Conservation (phyloP, 2,888 invertebrate species). For the Oxycera nigricornis region DNA sequence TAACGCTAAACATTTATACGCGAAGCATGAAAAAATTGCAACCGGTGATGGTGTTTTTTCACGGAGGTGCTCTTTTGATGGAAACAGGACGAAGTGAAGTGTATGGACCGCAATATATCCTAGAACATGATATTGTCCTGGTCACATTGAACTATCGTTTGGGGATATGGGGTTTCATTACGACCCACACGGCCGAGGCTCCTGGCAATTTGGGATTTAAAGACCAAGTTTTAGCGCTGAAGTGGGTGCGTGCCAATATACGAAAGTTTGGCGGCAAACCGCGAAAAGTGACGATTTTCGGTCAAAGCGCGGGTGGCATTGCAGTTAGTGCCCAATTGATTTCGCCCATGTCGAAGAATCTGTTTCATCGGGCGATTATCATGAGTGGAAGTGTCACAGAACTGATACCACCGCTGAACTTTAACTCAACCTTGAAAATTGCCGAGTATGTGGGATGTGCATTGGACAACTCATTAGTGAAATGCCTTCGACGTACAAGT, state of each 20-base stretch:
- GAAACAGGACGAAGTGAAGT: not conserved
- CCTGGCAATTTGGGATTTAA: slow-evolving; percentile 73
- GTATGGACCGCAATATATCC: slow-evolving; percentile 56
- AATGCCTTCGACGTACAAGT: not conserved
- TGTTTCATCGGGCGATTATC: slow-evolving; percentile 73
- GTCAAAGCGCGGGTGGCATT: slow-evolving; percentile 56
- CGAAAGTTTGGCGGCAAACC: slow-evolving; percentile 71
- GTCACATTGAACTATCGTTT: slow-evolving; percentile 58
- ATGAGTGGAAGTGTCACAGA: slow-evolving; percentile 69
- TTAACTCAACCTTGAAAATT: too few species aligned
- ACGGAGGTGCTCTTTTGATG: slow-evolving; percentile 54
- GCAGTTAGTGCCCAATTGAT: slow-evolving; percentile 56
- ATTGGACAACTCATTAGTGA: not conserved
- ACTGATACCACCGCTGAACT: slow-evolving; percentile 49
- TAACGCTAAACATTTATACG: slow-evolving; percentile 67
- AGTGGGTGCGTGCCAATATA: slow-evolving; percentile 72
- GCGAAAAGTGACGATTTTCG: slow-evolving; percentile 68
- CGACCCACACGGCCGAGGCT: slow-evolving; percentile 67
- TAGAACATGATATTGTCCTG: slow-evolving; percentile 56
- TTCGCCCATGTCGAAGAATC: slow-evolving; percentile 69
- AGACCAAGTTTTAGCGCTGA: slow-evolving; percentile 71
- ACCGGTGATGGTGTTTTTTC: slow-evolving; percentile 31
- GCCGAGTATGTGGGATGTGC: not conserved
- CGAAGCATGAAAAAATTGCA: slow-evolving; percentile 39
- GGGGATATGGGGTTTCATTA: slow-evolving; percentile 64